Base-by-base conservation (phyloP, 2,113 vertebrate species). In the Strix uralensis region DNA sequence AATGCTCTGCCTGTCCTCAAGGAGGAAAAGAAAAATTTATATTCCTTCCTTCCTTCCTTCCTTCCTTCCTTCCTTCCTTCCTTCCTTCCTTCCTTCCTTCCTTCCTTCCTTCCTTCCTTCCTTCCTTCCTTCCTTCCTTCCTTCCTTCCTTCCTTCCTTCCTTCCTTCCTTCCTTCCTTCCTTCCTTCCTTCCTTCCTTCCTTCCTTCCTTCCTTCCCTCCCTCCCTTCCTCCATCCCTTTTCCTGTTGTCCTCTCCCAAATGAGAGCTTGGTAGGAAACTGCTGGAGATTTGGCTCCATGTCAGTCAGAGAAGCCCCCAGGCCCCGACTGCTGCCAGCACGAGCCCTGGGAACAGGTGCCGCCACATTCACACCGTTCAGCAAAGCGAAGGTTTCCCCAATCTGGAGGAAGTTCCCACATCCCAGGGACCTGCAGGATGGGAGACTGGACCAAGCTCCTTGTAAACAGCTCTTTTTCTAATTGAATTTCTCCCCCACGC, bases 311-410 rank as follows among this genome's bases (percentile, higher is more conserved):
- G 44, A 17, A 82, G 29, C 58, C 70, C 42, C 44, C 23, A 0
- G 15, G 69, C 10, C 32, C 21, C 9, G 3, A 23, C 36, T 32
- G 15, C 51, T 27, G 30, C 49, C 46, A 3, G 23, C 44, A 9
- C 4, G 1, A 34, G 16, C 38, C 54, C 62, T 8, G 40, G 38
- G 10, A 27, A 27, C 16, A 0, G 7, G 27, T 62, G 8, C 58
- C 2, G 2, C 2, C 46, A 2, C 7, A 0, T 5, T 29, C 51
- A 14, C 46, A 6, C 26, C 3, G 0, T 4, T 25, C 62, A 17
- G 14, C 32, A 42, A 13, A 72, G 13, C 0, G 1, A 29, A 77
- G 46, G 2, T 49, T 66, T 61, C 59, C 59, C 81, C 11, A 1
- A 25, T 26, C 79, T 7, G 32, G 38, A 26, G 29, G 91, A 51